Evolutionary conservation across 2,113 vertebrate species (phyloP).

Genomic region (Thoracochromis brauschi): DNA sequence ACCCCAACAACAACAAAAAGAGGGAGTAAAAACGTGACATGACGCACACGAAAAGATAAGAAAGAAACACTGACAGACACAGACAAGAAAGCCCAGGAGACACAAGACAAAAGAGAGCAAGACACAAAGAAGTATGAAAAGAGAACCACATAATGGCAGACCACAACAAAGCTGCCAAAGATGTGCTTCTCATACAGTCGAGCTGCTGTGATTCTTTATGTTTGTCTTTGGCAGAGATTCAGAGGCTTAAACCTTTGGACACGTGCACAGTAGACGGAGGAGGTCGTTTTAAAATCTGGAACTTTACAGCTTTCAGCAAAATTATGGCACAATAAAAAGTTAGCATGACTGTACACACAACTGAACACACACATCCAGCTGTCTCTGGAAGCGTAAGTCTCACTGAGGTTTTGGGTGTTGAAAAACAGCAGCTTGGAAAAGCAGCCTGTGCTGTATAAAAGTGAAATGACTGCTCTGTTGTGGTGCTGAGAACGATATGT

Average conservation of each 20-base stretch:
- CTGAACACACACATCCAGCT: not conserved
- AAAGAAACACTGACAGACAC: not conserved
- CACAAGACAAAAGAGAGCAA: not conserved
- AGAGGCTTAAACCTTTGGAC: not conserved
- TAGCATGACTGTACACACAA: not conserved
- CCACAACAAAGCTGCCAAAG: not conserved
- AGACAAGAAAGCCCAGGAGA: not conserved
- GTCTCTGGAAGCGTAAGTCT: not conserved
- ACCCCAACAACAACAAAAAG: rapidly evolving
- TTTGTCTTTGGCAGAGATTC: not conserved
- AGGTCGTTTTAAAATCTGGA: not conserved
- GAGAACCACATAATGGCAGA: not conserved
- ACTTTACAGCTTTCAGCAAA: not conserved
- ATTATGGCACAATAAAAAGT: not conserved
- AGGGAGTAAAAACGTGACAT: not conserved
- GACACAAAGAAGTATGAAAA: not conserved
- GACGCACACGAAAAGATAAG: not conserved
- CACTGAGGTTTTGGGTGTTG: not conserved
- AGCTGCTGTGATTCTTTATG: not conserved
- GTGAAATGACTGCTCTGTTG: slow-evolving; percentile 30
- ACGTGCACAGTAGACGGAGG: not conserved
- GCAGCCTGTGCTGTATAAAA: not conserved
- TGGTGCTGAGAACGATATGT: slow-evolving; percentile 46
- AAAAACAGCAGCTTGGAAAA: slow-evolving; percentile 18
- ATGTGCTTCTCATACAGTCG: slow-evolving; percentile 1